Percentiles rank a stretch among this genome's conserved stretches.
These are phyloP conservation scores for Eilema depressum DNA, from an alignment of 2,888 invertebrate species.

Conservation along the genomic window DNA sequence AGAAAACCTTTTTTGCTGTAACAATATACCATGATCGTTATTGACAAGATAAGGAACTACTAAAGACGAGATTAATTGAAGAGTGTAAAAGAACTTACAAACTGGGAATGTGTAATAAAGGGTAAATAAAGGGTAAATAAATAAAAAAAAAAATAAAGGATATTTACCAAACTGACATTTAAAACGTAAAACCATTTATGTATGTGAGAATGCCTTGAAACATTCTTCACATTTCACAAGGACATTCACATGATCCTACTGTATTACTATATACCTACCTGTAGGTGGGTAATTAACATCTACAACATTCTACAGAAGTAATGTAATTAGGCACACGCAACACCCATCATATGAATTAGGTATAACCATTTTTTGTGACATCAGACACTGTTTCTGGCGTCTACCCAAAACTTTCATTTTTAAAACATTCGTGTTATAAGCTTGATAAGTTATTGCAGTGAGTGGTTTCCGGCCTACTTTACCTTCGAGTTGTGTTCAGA, in stretches of 20 bases:
- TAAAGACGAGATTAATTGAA: constrained; percentile 6
- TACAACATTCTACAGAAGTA: neutral
- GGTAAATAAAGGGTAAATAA: too few relatives aligned
- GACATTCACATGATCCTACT: neutral
- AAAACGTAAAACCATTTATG: too few relatives aligned
- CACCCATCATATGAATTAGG: constrained; percentile 3
- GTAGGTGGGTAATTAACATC: neutral
- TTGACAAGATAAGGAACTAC: constrained; percentile 3
- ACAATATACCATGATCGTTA: constrained; percentile 10
- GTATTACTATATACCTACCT: neutral
- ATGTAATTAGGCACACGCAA: neutral
- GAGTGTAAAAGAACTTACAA: neutral
- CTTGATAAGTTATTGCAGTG: constrained; percentile 9
- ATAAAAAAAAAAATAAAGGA: too few relatives aligned
- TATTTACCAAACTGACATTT: neutral
- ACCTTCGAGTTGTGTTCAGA: neutral
- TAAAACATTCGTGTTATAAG: constrained; percentile 10
- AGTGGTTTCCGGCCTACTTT: constrained; percentile 18
- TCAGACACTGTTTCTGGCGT: neutral
- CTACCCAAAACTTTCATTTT: constrained; percentile 12
- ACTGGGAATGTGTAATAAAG: neutral
- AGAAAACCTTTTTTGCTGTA: constrained; percentile 6
- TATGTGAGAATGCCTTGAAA: neutral
- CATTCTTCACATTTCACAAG: neutral
- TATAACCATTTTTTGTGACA: constrained; percentile 6